These are phyloP conservation scores for Chymomyza amoena DNA, from an alignment of 2,888 invertebrate genomes.

Conservation along the genomic window DNA sequence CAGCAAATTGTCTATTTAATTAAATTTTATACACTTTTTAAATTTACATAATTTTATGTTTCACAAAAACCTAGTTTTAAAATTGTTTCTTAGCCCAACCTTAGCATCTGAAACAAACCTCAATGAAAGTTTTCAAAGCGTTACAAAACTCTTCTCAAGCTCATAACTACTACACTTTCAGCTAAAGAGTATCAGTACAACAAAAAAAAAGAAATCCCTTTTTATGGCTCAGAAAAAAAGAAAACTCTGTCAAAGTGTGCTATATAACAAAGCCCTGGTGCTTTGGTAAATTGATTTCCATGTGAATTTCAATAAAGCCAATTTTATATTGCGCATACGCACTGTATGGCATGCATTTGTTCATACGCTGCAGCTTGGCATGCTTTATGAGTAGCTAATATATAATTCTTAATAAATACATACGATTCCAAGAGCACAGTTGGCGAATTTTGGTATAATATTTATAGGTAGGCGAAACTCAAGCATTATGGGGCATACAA, in stretches of 20 bases:
- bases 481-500: background rate
- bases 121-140: too few relatives aligned
- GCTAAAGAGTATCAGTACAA: too few relatives aligned
- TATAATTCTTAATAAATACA: background rate
- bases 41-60: too few relatives aligned
- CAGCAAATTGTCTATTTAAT: too few relatives aligned
- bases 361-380: background rate
- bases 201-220: background rate
- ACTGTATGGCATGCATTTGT: slow-evolving; percentile 20
- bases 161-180: too few relatives aligned
- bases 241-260: background rate
- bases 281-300: slow-evolving; percentile 61
- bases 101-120: too few relatives aligned
- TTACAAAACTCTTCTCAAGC: too few relatives aligned
- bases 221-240: background rate
- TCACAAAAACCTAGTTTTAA: too few relatives aligned
- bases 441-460: background rate
- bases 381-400: background rate
- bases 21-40: too few relatives aligned
- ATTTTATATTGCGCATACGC: slow-evolving; percentile 62
- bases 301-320: slow-evolving; percentile 67
- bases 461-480: background rate
- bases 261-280: background rate
- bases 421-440: background rate
- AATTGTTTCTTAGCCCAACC: too few relatives aligned